A percentile compares a stretch with the other conserved stretches of the same genome.
phyloP scores from a whole-genome alignment of 2,888 invertebrate genomes.

The Nymphalis urticae region DNA sequence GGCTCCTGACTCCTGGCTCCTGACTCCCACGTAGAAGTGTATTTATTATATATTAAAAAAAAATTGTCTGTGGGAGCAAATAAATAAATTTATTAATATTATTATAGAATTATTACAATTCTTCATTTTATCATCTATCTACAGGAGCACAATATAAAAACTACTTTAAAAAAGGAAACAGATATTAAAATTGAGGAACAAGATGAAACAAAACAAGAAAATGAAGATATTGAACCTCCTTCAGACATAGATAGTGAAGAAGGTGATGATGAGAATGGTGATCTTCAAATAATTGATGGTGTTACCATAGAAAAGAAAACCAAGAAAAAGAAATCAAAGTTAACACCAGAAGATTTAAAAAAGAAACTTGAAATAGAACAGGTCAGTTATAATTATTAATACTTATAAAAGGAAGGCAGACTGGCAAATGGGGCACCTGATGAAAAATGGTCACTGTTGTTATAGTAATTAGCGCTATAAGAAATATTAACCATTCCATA shows the following conservation, averaged over 20 bases:
- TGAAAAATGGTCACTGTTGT: no score
- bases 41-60: no score
- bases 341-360: constrained; percentile 70
- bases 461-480: no score
- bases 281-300: constrained; percentile 69
- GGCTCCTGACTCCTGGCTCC: no score
- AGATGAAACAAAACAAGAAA: constrained; percentile 52
- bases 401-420: no score
- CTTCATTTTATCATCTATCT: not conserved
- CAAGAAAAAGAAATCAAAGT: constrained; percentile 69
- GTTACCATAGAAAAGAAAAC: constrained; percentile 68
- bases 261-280: constrained; percentile 37
- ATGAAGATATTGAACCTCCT: constrained; percentile 31
- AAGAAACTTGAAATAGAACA: constrained; percentile 73
- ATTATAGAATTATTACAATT: no score
- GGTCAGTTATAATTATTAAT: constrained; percentile 46
- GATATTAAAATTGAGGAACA: constrained; percentile 46
- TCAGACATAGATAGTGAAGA: constrained; percentile 34
- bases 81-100: no score
- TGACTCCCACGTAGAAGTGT: no score
- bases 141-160: constrained; percentile 13
- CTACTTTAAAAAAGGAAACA: constrained; percentile 43
- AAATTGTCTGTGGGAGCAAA: no score
- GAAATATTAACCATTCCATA: no score
- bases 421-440: no score